Percentiles rank a stretch among this genome's conserved stretches.
Conservation (phyloP, 2,113 vertebrate genomes). For the Misgurnus anguillicaudatus region DNA sequence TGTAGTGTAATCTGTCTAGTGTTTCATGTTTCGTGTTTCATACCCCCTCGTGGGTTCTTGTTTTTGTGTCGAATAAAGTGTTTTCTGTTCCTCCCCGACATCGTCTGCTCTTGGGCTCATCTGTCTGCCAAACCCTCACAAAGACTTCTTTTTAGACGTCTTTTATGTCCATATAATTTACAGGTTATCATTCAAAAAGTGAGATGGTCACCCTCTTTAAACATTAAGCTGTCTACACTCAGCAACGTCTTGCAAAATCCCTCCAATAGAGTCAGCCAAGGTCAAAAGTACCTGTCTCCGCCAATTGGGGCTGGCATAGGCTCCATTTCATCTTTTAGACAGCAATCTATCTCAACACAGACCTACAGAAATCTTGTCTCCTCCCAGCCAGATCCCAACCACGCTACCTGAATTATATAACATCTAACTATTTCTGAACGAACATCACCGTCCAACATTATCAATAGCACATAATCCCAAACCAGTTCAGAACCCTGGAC, state of each 20-base stretch:
- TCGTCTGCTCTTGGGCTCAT: too few relatives aligned
- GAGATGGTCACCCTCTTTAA: background rate
- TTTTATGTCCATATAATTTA: background rate
- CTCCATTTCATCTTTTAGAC: slow-evolving; percentile 21
- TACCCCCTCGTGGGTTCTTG: too few relatives aligned
- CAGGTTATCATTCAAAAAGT: too few relatives aligned
- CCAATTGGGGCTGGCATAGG: slow-evolving; percentile 47
- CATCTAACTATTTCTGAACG: background rate
- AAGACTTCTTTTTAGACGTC: background rate
- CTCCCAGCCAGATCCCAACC: background rate
- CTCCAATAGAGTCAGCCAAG: slow-evolving; percentile 42
- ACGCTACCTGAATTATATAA: background rate
- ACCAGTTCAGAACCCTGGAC: background rate
- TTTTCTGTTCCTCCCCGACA: too few relatives aligned
- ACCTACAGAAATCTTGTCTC: background rate
- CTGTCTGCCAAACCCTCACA: too few relatives aligned
- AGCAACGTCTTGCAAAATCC: background rate
- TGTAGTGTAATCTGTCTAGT: too few relatives aligned
- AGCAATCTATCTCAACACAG: slow-evolving; percentile 26
- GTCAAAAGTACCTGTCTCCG: slow-evolving; percentile 40
- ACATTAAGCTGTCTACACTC: slow-evolving; percentile 15
- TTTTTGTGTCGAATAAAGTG: too few relatives aligned
- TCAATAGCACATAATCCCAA: background rate
- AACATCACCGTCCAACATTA: background rate
- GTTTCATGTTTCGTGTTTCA: too few relatives aligned